These are phyloP conservation scores for Myotis daubentonii DNA, from an alignment of 2,797 vertebrate genomes.

Conservation along the genomic window DNA sequence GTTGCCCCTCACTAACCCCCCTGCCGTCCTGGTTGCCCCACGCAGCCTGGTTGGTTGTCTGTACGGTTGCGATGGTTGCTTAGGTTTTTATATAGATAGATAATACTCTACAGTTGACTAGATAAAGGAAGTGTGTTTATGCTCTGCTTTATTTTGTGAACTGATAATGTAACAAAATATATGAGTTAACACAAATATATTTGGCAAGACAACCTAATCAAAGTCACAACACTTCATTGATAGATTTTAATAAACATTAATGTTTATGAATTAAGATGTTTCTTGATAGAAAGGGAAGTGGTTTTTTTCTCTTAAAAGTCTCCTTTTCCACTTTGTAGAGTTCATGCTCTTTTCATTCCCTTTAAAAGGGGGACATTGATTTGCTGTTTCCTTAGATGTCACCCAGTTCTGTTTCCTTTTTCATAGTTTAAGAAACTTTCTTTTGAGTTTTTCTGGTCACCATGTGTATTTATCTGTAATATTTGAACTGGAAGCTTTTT, in stretches of 20 bases:
- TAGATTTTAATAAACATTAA: slow-evolving; percentile 29
- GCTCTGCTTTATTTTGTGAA: slow-evolving; percentile 37
- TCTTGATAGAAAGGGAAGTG: background rate
- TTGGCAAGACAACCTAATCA: slow-evolving; percentile 16
- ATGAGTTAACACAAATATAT: background rate
- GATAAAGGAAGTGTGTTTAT: background rate
- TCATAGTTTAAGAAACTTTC: slow-evolving; percentile 58
- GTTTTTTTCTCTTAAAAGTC: background rate
- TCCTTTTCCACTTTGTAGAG: slow-evolving; percentile 23
- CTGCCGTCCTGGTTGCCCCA: no score
- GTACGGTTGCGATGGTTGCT: no score
- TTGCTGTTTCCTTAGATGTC: slow-evolving; percentile 58
- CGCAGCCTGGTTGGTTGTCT: no score
- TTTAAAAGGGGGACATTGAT: background rate
- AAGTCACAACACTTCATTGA: background rate
- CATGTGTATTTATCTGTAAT: slow-evolving; percentile 31
- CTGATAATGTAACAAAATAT: background rate
- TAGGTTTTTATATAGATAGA: no score
- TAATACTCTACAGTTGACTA: background rate
- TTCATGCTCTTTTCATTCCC: background rate
- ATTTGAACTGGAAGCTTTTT: slow-evolving; percentile 56
- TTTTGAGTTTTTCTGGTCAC: slow-evolving; percentile 19
- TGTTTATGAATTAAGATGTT: background rate
- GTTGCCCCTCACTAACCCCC: no score
- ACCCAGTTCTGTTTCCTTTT: slow-evolving; percentile 45